Base-by-base conservation (phyloP, 1,140 invertebrate genomes). In the Agraylea sexmaculata region DNA sequence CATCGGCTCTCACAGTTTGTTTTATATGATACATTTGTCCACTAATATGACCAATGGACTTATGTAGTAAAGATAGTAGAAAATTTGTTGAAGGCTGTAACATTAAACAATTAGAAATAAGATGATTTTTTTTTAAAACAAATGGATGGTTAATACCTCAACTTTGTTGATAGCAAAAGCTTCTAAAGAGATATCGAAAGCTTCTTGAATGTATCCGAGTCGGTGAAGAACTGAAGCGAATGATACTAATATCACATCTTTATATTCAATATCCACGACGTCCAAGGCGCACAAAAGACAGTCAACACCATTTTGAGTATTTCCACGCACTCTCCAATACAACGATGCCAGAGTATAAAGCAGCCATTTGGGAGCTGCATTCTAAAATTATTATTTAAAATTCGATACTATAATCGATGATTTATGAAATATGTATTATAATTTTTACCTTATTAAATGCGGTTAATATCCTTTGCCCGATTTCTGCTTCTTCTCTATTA, bases 391-490 rank as follows among this genome's bases (percentile, higher is more conserved):
- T 16, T 2, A 23, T 18, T 30, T 35, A 34, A n/a, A 31, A 17
- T 21, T 18, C 12, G 38, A 43, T 40, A 23, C 15, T 8, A 11
- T 11, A 11, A 32, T 15, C 10, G 6, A 32, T 15, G 7, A 8
- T 11, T 11, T 6, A 8, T 32, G 13, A 11, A 32, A 6, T 11
- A 32, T 8, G 15, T 32, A 8, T 32, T 8, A 32, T 16, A 27
- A 34, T 39, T 21, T 51, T 46, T 54, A 79, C 79, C 68, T 74
- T 73, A 56, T 77, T 72, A 48, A 81, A 73, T 10, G 75, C 78
- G 16, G 74, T 69, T 30, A 78, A 69, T 48, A 87, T 83, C 40
- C 80, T 64, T 52, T 83, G 81, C 4, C 81, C 80, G 37, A 85
- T 76, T 60, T 84, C 82, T 8, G 75, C 73, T 42, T 79, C 70